Percentiles rank a stretch among this genome's conserved stretches.
These are phyloP conservation scores for Lepidurus couesii DNA, from an alignment of 1,140 invertebrate genomes.

Conservation along the genomic window DNA sequence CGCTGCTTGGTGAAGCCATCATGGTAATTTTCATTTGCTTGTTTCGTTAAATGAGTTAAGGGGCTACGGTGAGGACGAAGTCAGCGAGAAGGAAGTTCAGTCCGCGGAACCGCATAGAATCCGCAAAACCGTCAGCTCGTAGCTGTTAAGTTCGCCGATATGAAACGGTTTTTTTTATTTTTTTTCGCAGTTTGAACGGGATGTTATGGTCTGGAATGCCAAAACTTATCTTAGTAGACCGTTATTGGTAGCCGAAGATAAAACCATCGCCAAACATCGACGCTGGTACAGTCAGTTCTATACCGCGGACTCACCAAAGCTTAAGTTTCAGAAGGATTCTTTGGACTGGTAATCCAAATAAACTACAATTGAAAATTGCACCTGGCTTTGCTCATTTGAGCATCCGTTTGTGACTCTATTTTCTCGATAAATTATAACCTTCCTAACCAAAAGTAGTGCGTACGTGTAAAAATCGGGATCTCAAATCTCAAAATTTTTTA, in stretches of 20 bases:
- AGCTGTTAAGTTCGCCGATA: background rate
- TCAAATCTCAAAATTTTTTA: too few species aligned
- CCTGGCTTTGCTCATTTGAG: background rate
- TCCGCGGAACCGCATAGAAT: background rate
- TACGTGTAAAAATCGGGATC: too few species aligned
- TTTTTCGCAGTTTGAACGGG: conserved; percentile 66
- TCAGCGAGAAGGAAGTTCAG: background rate
- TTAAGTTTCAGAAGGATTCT: conserved; percentile 39
- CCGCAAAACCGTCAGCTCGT: background rate
- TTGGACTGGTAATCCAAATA: conserved; percentile 23
- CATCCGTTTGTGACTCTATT: background rate
- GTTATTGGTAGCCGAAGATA: conserved; percentile 67
- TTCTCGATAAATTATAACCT: too few species aligned
- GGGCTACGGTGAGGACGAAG: background rate
- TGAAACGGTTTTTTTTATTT: background rate
- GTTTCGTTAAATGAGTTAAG: background rate
- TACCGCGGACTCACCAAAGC: conserved; percentile 63
- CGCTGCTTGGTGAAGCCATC: conserved; percentile 63
- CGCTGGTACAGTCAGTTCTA: conserved; percentile 86
- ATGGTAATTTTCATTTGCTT: conserved; percentile 55
- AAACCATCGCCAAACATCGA: conserved; percentile 61
- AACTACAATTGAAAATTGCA: background rate
- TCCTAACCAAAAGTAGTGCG: too few species aligned
- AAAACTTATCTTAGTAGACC: conserved; percentile 69
- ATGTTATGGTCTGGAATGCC: conserved; percentile 82